Evolutionary conservation across 1,140 invertebrate species (phyloP), one percentile per base, ranked within the genome.

Genomic region (Dreissena rostriformis): DNA sequence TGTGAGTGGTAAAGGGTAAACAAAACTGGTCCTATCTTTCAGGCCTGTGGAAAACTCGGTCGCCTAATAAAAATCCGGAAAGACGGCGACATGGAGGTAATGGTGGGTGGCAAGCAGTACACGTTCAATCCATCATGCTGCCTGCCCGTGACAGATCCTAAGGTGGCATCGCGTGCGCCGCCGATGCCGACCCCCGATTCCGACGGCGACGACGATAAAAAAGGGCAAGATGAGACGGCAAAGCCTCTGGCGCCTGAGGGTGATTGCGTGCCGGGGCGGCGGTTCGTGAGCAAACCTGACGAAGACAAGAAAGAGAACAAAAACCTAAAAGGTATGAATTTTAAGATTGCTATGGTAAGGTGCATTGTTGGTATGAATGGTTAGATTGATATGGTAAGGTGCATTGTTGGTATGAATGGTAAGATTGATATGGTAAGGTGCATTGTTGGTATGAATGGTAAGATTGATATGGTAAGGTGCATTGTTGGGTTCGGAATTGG

Each of bases 31-130:
- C 14, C 55, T 1, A 24, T 17, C 51, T 78, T n/a, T 10, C 10
- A 82, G 79, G 49, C 57, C 17, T 73, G 61, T 75, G 81, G 81
- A 22, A 68, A 76, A 68, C 17, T 83, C 4, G 81, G 81, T 28
- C 72, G 81, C 19, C 24, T 83, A 7, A 10, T 83, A 14, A 67
- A 68, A n/a, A 76, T 83, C 19, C 63, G 55, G 19, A 12, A 14
- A 28, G 81, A 83, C 67, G 81, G 81, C n/a, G 81, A 83, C 39
- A 55, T 83, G 51, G 26, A 53, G 24, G 73, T 83, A 17, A 26
- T 83, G 0, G 65, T 83, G 22, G 52, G 55, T 14, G 66, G 67
- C 8, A 76, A 75, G 63, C 67, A 66, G 19, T 70, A 65, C 49
- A 70, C 53, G 12, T 68, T 83, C 26, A 83, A 29, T 49, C 81